These are phyloP conservation scores for Oriolus oriolus DNA, from an alignment of 2,113 vertebrate genomes.

Conservation along the genomic window DNA sequence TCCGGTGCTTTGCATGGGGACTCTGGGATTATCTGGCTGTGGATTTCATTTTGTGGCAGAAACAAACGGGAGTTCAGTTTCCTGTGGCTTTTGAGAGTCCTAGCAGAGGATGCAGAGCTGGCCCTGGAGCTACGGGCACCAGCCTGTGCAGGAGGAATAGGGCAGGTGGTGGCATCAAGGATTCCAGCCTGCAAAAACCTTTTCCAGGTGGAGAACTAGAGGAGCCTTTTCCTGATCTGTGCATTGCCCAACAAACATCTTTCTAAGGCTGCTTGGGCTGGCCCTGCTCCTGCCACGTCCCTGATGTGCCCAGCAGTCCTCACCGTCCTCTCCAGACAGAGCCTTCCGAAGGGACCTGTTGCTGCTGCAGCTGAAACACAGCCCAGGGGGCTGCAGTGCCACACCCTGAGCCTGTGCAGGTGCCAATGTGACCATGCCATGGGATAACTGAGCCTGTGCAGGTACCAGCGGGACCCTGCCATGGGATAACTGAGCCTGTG, in stretches of 20 bases:
- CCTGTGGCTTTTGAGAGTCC: too few relatives aligned
- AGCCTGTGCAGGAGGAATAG: fast-evolving
- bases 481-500: neutral
- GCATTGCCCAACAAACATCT: fast-evolving
- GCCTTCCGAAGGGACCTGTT: neutral
- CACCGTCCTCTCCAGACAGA: neutral
- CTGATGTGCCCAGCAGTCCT: neutral
- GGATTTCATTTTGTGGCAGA: neutral
- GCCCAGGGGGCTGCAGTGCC: neutral
- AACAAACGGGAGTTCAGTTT: neutral
- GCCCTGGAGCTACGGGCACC: neutral
- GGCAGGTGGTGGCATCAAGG: neutral
- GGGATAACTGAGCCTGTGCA: neutral
- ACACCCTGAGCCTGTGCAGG: neutral
- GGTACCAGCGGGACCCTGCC: neutral
- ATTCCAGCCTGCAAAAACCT: neutral
- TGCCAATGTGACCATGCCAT: neutral
- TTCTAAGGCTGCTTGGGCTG: neutral
- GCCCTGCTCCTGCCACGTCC: neutral
- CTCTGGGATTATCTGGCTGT: neutral
- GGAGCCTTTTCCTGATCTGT: neutral
- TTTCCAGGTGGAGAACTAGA: neutral
- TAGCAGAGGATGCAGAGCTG: neutral
- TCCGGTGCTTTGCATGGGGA: fast-evolving
- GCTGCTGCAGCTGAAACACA: neutral